Conservation (phyloP, 53 echinoderm and acorn worm genomes). For the Antedon mediterranea region DNA sequence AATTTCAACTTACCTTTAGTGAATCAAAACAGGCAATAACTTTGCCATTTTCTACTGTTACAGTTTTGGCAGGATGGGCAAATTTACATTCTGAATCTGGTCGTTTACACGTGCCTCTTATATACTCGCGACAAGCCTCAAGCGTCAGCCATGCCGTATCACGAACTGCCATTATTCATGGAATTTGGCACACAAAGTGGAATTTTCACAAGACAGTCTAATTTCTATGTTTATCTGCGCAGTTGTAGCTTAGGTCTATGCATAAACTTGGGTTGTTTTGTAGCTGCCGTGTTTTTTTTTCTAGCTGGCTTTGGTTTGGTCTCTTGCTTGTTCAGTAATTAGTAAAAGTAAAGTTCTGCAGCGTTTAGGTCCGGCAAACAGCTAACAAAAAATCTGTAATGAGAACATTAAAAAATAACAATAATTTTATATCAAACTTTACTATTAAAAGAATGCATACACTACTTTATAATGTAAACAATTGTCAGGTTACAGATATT, state of each 20-base stretch:
- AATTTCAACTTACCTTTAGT: conserved; percentile 98
- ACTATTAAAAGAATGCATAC: too few relatives aligned
- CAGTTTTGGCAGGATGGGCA: conserved; percentile 97
- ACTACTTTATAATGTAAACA: too few relatives aligned
- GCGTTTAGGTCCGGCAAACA: neutral
- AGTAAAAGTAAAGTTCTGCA: neutral
- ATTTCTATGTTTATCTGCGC: neutral
- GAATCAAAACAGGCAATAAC: conserved; percentile 99
- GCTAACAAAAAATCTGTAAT: neutral
- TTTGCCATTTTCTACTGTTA: conserved; percentile 96
- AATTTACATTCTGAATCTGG: conserved; percentile 98
- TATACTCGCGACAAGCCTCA: conserved; percentile 97
- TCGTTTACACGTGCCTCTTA: conserved; percentile 95
- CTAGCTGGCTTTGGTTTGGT: neutral
- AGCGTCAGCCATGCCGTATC: conserved; percentile 99
- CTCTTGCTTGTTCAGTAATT: neutral
- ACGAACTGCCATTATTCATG: conserved; percentile 64
- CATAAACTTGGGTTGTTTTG: neutral
- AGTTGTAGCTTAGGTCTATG: neutral
- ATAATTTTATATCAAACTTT: too few relatives aligned
- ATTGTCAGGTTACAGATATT: too few relatives aligned
- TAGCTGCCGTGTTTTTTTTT: neutral
- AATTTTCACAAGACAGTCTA: neutral
- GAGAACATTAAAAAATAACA: neutral
- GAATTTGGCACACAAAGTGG: neutral